A percentile compares a stretch with the other conserved stretches of the same genome.
phyloP scores from a whole-genome alignment of 2,888 invertebrate species.

The Eupithecia centaureata region DNA sequence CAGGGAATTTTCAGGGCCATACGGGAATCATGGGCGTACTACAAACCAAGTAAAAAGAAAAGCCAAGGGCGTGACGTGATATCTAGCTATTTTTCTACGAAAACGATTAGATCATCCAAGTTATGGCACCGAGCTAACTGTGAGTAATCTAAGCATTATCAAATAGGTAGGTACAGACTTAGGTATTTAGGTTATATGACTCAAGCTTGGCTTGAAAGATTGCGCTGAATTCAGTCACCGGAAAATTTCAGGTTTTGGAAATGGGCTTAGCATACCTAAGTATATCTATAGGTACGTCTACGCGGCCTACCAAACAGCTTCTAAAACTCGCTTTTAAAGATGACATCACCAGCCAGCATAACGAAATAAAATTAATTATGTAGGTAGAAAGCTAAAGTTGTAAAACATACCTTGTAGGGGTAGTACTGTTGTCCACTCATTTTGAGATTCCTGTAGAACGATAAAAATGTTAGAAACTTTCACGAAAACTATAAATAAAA shows the following conservation, averaged over 20 bases:
- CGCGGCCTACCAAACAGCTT: constrained; percentile 6
- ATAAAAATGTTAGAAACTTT: constrained; percentile 55
- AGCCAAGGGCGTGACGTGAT: not conserved
- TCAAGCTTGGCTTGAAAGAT: constrained; percentile 3
- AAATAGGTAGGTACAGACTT: not conserved
- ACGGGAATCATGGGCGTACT: not conserved
- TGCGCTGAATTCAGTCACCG: constrained; percentile 1
- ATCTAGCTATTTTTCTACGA: not conserved
- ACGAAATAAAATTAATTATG: not conserved
- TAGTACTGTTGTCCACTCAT: constrained; percentile 93
- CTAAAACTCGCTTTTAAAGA: constrained; percentile 59
- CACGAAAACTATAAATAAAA: constrained; percentile 69
- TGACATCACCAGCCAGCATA: constrained; percentile 71
- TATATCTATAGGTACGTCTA: constrained; percentile 21
- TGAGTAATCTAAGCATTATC: not conserved
- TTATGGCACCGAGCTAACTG: not conserved
- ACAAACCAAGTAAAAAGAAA: not conserved
- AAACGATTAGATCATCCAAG: constrained; percentile 4
- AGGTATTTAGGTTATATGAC: constrained; percentile 9
- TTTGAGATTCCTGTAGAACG: constrained; percentile 75
- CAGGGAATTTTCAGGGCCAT: not conserved
- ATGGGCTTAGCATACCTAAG: not conserved
- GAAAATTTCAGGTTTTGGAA: not conserved
- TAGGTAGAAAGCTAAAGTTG: constrained; percentile 29
- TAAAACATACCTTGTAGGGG: constrained; percentile 91